phyloP scores from a whole-genome alignment of 2,113 vertebrate genomes.

The Tympanuchus pallidicinctus region DNA sequence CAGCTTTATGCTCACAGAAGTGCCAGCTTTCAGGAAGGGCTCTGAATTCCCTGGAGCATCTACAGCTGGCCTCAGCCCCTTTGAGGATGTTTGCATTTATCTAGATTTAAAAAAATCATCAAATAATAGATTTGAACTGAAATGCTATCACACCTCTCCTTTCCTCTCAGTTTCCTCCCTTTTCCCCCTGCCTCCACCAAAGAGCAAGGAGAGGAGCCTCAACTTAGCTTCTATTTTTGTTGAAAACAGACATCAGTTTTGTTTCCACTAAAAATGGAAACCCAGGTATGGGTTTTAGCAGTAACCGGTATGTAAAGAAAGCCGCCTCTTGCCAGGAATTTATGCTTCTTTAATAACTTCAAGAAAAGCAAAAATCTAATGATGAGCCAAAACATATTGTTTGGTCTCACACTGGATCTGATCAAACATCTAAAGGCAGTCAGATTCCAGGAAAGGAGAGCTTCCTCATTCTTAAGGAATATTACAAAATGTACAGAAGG shows the following conservation, averaged over 20 bases:
- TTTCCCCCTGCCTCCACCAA: background rate
- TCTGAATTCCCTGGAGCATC: background rate
- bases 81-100: background rate
- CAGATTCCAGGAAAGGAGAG: slow-evolving; percentile 38
- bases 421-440: slow-evolving; percentile 46
- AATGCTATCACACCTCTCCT: background rate
- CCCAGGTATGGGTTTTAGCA: background rate
- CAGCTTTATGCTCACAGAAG: background rate
- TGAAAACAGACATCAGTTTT: background rate
- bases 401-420: slow-evolving; percentile 5
- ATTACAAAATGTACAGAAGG: background rate
- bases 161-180: background rate
- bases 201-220: background rate
- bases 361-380: background rate
- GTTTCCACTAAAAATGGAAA: background rate
- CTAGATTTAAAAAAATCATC: background rate
- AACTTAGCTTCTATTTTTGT: background rate
- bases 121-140: background rate
- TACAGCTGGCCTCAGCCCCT: background rate
- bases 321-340: background rate
- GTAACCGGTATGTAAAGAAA: background rate
- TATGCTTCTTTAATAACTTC: slow-evolving; percentile 23
- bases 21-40: background rate
- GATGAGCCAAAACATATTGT: slow-evolving; percentile 42
- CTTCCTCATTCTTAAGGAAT: slow-evolving; percentile 50